Percentiles rank a stretch among this genome's conserved stretches.
These are phyloP conservation scores for Neomonachus schauinslandi DNA, from an alignment of 2,113 vertebrate species.

Conservation along the genomic window DNA sequence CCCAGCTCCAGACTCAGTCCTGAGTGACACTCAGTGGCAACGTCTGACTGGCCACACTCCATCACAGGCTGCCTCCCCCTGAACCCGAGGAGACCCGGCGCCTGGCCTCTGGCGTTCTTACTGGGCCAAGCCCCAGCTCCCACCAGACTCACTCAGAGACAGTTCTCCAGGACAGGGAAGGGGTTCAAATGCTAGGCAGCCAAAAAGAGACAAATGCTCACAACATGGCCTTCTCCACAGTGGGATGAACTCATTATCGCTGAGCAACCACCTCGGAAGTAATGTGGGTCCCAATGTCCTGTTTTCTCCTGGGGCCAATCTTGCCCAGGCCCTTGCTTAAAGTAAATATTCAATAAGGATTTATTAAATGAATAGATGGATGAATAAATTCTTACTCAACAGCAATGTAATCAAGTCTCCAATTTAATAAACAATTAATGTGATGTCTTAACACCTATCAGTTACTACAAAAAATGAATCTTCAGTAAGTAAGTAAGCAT, in stretches of 20 bases:
- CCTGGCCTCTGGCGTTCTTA: neutral
- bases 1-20: neutral
- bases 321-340: neutral
- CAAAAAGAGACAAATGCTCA: neutral
- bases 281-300: neutral
- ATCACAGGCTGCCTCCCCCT: neutral
- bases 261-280: neutral
- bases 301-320: neutral
- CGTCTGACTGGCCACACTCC: neutral
- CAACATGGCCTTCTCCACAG: neutral
- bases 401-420: neutral
- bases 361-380: neutral
- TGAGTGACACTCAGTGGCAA: fast-evolving
- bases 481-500: neutral
- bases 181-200: neutral
- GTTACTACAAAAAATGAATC: neutral
- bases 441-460: neutral
- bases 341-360: neutral
- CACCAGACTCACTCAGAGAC: neutral
- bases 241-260: neutral
- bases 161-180: neutral
- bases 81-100: neutral
- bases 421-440: neutral
- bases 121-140: neutral
- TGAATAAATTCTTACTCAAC: slow-evolving; percentile 1